These are phyloP conservation scores for Lycophotia porphyrea DNA, from an alignment of 2,888 invertebrate genomes.

Conservation along the genomic window DNA sequence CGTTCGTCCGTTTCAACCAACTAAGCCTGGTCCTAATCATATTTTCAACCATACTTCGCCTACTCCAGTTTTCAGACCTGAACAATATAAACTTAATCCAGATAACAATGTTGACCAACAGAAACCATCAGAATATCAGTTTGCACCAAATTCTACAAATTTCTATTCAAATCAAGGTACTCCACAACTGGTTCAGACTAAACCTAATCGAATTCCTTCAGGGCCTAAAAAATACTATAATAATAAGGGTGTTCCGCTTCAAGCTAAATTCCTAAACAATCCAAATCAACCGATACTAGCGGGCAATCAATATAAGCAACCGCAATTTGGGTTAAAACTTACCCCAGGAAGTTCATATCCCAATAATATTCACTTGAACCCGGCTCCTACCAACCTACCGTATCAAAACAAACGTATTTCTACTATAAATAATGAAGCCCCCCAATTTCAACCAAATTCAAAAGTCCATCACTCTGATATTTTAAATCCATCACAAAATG, in stretches of 20 bases:
- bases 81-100: background rate
- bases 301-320: background rate
- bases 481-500: slow-evolving; percentile 13
- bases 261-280: background rate
- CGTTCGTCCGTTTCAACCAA: background rate
- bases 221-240: background rate
- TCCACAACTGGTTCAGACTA: background rate
- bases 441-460: background rate
- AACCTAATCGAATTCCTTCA: background rate
- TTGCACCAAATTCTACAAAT: background rate
- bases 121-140: background rate
- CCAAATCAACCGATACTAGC: background rate
- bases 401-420: slow-evolving; percentile 1
- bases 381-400: background rate
- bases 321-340: background rate
- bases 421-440: background rate
- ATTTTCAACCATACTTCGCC: background rate
- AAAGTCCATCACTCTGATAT: background rate
- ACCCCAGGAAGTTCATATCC: background rate
- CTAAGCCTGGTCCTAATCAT: background rate
- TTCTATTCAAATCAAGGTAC: background rate
- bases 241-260: slow-evolving; percentile 11
- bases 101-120: background rate
- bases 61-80: background rate
- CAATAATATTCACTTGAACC: background rate